Evolutionary conservation across 92 coral and sea anemone species (phyloP).

Genomic region (Parazoanthus swiftii): DNA sequence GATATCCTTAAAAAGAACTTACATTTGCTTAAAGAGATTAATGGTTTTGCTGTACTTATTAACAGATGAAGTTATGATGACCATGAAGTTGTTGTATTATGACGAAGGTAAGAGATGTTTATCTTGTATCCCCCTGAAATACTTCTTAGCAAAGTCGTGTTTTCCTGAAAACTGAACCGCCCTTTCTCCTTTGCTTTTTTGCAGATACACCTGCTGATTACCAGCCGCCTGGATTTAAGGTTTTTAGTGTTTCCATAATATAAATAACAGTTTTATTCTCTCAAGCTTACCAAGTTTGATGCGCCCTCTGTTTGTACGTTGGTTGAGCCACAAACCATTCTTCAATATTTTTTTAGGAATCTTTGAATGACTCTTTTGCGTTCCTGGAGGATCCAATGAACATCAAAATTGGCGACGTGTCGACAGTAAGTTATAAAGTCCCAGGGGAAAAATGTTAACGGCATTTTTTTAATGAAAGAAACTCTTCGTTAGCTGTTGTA

Average conservation of each 20-base stretch:
- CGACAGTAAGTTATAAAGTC: slow-evolving; percentile 68
- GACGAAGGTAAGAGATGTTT: slow-evolving; percentile 75
- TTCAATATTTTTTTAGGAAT: slow-evolving; percentile 52
- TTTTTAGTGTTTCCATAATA: neutral
- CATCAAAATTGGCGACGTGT: slow-evolving; percentile 90
- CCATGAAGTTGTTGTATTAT: slow-evolving; percentile 89
- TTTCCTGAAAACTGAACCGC: neutral
- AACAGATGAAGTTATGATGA: slow-evolving; percentile 98
- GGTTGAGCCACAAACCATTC: too few relatives aligned
- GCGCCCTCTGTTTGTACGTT: too few relatives aligned
- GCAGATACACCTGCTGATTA: slow-evolving; percentile 90
- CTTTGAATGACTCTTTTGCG: slow-evolving; percentile 63
- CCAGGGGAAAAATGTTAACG: too few relatives aligned
- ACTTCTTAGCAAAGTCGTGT: neutral
- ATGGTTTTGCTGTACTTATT: neutral
- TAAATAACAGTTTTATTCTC: neutral
- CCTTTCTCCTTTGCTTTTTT: neutral
- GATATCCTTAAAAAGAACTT: too few relatives aligned
- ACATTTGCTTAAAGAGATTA: too few relatives aligned
- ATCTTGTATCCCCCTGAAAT: neutral
- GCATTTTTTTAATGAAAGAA: too few relatives aligned
- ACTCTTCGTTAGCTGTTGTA: too few relatives aligned
- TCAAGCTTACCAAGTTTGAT: neutral
- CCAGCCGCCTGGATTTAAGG: slow-evolving; percentile 98
- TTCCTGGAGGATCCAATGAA: slow-evolving; percentile 88